Evolutionary conservation across 2,888 invertebrate genomes (phyloP).

Genomic region (Sceliomorpha sp.): DNA sequence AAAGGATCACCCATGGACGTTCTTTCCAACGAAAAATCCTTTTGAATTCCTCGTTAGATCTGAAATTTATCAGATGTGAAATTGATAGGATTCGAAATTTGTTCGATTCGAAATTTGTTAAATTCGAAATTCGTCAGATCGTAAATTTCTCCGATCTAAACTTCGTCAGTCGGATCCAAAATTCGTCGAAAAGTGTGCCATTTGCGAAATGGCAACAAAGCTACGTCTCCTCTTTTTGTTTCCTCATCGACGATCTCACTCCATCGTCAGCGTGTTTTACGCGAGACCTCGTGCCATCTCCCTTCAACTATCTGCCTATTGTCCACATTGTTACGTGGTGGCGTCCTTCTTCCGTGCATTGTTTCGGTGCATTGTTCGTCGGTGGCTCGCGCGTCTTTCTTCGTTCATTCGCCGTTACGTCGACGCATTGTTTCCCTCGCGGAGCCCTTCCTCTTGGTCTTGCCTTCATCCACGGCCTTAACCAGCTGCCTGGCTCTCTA

Average conservation of each 20-base stretch:
- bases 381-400: slow-evolving; percentile 62
- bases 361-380: slow-evolving; percentile 75
- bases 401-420: slow-evolving; percentile 66
- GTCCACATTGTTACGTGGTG: slow-evolving; percentile 73
- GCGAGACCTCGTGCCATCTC: slow-evolving; percentile 51
- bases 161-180: too few relatives aligned
- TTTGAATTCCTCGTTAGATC: too few relatives aligned
- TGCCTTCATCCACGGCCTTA: slow-evolving; percentile 30
- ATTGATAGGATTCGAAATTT: too few relatives aligned
- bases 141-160: too few relatives aligned
- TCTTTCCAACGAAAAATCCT: too few relatives aligned
- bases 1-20: too few relatives aligned
- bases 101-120: too few relatives aligned
- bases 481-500: slow-evolving; percentile 21
- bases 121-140: too few relatives aligned
- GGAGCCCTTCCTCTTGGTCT: slow-evolving; percentile 54
- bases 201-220: too few relatives aligned
- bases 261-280: not conserved
- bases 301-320: slow-evolving; percentile 70
- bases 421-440: slow-evolving; percentile 71
- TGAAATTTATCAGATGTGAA: too few relatives aligned
- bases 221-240: slow-evolving; percentile 3
- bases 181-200: too few relatives aligned
- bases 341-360: slow-evolving; percentile 71
- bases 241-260: slow-evolving; percentile 17